Conservation (phyloP, 1,140 invertebrate species). For the Diuraphis noxia region DNA sequence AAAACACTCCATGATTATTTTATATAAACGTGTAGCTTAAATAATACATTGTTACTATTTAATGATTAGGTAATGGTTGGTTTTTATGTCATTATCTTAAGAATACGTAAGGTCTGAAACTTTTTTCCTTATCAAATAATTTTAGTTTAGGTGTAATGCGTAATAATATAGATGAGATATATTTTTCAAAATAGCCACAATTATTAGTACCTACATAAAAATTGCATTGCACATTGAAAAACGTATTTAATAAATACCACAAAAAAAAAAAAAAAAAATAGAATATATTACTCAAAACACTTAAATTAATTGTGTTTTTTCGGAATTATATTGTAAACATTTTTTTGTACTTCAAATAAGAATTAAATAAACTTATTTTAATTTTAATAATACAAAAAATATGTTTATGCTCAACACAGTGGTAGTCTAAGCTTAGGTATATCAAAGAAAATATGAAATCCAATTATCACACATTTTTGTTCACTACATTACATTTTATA, state of each 20-base stretch:
- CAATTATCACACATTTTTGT: background rate
- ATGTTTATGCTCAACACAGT: background rate
- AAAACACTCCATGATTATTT: background rate
- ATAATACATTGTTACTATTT: background rate
- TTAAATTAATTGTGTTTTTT: background rate
- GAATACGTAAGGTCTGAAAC: background rate
- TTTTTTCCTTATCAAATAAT: background rate
- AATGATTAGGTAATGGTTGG: background rate
- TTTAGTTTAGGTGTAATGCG: background rate
- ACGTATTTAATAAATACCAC: background rate
- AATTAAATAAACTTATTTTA: constrained; percentile 6
- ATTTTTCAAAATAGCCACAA: background rate
- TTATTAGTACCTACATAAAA: background rate
- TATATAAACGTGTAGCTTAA: no score
- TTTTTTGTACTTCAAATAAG: background rate
- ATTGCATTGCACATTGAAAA: background rate
- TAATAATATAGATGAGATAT: background rate
- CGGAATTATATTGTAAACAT: background rate
- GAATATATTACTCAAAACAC: background rate
- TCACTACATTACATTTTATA: background rate
- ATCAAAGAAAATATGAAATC: background rate
- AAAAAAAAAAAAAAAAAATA: no score
- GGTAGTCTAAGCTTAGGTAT: background rate
- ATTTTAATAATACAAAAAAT: constrained; percentile 5
- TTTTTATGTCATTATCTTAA: background rate